A percentile compares a stretch with the other conserved stretches of the same genome.
phyloP scores from a whole-genome alignment of 2,797 vertebrate genomes.

The Sparidentex hasta region DNA sequence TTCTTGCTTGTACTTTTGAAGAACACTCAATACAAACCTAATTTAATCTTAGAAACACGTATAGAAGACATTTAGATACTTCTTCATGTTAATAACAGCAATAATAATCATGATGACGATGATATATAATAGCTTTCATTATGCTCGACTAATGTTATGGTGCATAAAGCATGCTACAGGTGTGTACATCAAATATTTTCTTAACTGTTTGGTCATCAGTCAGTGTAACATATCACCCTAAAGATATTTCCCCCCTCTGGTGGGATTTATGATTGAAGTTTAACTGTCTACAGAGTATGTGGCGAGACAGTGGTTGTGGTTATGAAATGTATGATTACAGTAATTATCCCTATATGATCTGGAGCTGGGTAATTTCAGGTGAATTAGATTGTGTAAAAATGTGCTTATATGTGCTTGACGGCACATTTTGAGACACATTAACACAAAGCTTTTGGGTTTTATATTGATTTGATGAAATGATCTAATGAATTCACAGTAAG shows the following conservation, averaged over 20 bases:
- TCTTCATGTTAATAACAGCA: not conserved
- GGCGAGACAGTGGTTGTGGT: not conserved
- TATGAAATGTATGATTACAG: slow-evolving; percentile 36
- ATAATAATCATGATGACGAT: not conserved
- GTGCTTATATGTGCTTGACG: too few relatives aligned
- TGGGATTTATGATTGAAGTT: not conserved
- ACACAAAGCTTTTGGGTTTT: not conserved
- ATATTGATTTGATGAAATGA: not conserved
- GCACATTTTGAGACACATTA: slow-evolving; percentile 1
- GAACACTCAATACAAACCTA: not conserved
- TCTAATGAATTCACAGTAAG: not conserved
- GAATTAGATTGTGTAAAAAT: slow-evolving; percentile 20
- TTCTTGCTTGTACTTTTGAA: too few relatives aligned
- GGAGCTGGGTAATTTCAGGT: slow-evolving; percentile 33
- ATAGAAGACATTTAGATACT: not conserved
- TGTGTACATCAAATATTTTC: not conserved
- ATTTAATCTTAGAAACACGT: too few relatives aligned
- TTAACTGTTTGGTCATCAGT: not conserved
- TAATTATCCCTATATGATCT: slow-evolving; percentile 46
- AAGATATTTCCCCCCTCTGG: not conserved
- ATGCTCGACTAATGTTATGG: not conserved
- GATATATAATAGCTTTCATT: not conserved
- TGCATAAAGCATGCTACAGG: not conserved
- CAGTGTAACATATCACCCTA: not conserved
- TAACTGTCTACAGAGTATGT: not conserved